Evolutionary conservation across 2,113 vertebrate species (phyloP), one percentile per base, ranked within the genome.

Genomic region (Herpailurus yagouaroundi): DNA sequence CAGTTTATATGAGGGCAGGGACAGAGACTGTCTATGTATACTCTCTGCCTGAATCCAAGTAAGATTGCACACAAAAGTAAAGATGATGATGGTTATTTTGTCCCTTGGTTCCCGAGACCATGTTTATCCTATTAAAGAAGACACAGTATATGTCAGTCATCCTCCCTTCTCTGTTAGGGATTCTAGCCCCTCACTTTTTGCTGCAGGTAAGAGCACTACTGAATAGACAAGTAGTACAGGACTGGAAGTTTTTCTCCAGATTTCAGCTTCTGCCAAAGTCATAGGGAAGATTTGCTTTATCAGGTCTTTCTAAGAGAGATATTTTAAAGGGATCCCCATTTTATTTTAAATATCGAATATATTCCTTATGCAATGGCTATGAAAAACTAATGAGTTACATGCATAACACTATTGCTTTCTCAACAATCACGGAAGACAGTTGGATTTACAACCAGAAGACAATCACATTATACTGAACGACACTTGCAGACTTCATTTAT

Each of bases 401-500:
- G 27, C 25, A 38, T 27, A 87, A 81, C 18, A 31, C 36, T 38
- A 57, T 87, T 79, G 55, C 31, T 89, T 95, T 92, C 83, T 97
- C 60, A 84, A 38, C 73, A 57, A 45, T 76, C 9, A 18, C 66
- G 73, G 41, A 90, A 69, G 73, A 91, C 27, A 36, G 38, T 52
- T 90, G 85, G 31, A 93, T 95, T 96, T 95, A 92, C 50, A 96
- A 48, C 68, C 52, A 74, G 79, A 52, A 93, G 50, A 92, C 69
- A 97, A 89, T 90, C 38, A 36, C 25, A 69, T 91, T 96, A 94
- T 69, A 90, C 15, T 66, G 31, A 90, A 68, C 0, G 3, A 48
- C 36, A 92, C 73, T 93, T 91, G 89, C 88, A 50, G 71, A 77
- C 82, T 88, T 97, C 91, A 66, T 96, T 94, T 94, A 90, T 92